A percentile compares a stretch with the other conserved stretches of the same genome.
These are phyloP conservation scores for Muscicapa adusta DNA, from an alignment of 2,113 vertebrate genomes.

Conservation along the genomic window DNA sequence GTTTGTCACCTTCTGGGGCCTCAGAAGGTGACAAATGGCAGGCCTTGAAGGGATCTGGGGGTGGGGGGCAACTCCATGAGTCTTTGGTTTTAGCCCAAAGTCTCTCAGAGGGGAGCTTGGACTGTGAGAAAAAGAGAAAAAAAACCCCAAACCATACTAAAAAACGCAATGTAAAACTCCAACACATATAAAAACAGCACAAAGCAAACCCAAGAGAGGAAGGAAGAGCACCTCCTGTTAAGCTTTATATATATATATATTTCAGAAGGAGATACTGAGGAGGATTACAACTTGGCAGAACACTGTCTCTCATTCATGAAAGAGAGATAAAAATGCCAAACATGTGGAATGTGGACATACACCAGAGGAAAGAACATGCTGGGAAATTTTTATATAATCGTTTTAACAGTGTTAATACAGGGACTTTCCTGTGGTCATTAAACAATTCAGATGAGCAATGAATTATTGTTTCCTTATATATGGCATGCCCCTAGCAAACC, in stretches of 20 bases:
- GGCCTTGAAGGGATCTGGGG: not conserved
- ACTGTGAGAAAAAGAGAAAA: not conserved
- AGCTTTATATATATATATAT: not conserved
- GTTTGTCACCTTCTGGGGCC: no score
- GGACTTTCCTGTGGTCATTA: not conserved
- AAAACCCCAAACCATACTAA: accelerated
- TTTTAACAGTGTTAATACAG: not conserved
- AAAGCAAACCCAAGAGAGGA: not conserved
- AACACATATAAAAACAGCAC: not conserved
- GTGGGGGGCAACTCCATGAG: accelerated
- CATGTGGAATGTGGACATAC: not conserved
- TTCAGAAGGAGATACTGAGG: not conserved
- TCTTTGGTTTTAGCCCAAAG: not conserved
- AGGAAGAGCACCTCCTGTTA: not conserved
- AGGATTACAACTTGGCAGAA: not conserved
- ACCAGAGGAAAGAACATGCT: not conserved
- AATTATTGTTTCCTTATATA: not conserved
- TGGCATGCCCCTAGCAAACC: not conserved
- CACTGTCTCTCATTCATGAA: not conserved
- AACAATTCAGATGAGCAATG: not conserved
- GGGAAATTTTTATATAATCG: not conserved
- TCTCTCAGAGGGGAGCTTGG: not conserved
- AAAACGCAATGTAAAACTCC: accelerated
- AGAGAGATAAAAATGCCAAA: not conserved
- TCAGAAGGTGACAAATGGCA: not conserved